Evolutionary conservation across 2,888 invertebrate genomes (phyloP).

Genomic region (Eristalis pertinax): DNA sequence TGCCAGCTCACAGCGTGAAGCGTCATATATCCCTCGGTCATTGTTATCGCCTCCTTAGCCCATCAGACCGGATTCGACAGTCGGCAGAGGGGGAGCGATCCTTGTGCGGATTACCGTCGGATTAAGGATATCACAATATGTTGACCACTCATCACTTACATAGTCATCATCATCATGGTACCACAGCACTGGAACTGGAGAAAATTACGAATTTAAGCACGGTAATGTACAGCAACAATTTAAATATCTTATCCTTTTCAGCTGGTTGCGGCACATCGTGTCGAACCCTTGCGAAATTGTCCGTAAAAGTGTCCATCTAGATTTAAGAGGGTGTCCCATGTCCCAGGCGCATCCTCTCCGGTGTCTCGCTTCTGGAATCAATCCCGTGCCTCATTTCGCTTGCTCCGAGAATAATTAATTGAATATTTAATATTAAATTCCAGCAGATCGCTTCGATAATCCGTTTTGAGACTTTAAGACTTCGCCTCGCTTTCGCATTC

Average conservation of each 20-base stretch:
- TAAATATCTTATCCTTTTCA: not conserved
- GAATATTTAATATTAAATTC: slow-evolving; percentile 13
- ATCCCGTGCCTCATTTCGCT: slow-evolving; percentile 10
- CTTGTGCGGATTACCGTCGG: slow-evolving; percentile 53
- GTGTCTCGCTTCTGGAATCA: slow-evolving; percentile 12
- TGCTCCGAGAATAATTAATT: slow-evolving; percentile 19
- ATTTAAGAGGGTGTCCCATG: slow-evolving; percentile 14
- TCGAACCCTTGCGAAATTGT: slow-evolving; percentile 9
- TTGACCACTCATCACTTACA: slow-evolving; percentile 81
- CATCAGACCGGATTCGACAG: not conserved
- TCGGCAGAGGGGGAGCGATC: slow-evolving; percentile 18
- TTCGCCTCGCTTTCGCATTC: not conserved
- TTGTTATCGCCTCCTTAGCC: not conserved
- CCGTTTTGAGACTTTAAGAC: not conserved
- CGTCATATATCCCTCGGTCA: slow-evolving; percentile 19
- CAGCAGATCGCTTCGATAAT: not conserved
- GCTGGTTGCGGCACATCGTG: not conserved
- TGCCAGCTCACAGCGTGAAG: slow-evolving; percentile 14
- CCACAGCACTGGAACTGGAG: slow-evolving; percentile 80
- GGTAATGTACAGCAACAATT: slow-evolving; percentile 75
- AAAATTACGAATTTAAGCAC: slow-evolving; percentile 81
- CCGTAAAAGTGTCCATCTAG: slow-evolving; percentile 4
- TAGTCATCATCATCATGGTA: slow-evolving; percentile 81
- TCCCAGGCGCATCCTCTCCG: not conserved
- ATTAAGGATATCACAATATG: slow-evolving; percentile 77